A percentile compares a stretch with the other conserved stretches of the same genome.
phyloP scores from a whole-genome alignment of 2,888 invertebrate genomes.

The Diploptera punctata region DNA sequence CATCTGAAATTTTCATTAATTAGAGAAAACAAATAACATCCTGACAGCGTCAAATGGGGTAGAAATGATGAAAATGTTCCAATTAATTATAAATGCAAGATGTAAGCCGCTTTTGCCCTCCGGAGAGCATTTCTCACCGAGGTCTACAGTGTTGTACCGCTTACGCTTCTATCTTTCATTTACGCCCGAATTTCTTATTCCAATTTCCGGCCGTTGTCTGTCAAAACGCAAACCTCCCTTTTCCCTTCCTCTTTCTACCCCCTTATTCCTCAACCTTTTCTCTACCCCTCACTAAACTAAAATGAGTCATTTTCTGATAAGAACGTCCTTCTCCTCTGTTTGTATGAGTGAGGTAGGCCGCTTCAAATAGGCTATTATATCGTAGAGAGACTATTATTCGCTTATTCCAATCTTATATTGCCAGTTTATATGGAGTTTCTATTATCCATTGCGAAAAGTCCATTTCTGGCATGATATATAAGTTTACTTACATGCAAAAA shows the following conservation, averaged over 20 bases:
- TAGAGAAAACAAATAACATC: conserved; percentile 13
- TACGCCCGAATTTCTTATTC: conserved; percentile 46
- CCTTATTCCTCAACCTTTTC: conserved; percentile 3
- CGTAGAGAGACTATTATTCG: conserved; percentile 41
- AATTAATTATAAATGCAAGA: conserved; percentile 1
- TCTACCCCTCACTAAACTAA: conserved; percentile 33
- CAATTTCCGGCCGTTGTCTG: conserved; percentile 46
- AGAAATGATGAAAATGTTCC: conserved; percentile 16
- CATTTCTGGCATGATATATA: conserved; percentile 34
- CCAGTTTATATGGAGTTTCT: conserved; percentile 38
- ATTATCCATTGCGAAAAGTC: conserved; percentile 40
- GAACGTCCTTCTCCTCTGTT: conserved; percentile 26
- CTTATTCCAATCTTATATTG: conserved; percentile 40
- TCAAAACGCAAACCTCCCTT: conserved; percentile 39
- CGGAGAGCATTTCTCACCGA: neutral
- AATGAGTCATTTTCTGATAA: conserved; percentile 46
- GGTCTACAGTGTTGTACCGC: neutral
- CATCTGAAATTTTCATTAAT: neutral
- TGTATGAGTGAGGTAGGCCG: conserved; percentile 14
- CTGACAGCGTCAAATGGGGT: conserved; percentile 6
- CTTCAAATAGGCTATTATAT: conserved; percentile 41
- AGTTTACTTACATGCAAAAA: neutral
- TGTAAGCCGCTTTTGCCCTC: neutral
- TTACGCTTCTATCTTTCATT: conserved; percentile 44
- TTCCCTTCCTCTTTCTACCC: conserved; percentile 13